phyloP scores from a whole-genome alignment of 2,888 invertebrate genomes.

The Caenorhabditis plicata region DNA sequence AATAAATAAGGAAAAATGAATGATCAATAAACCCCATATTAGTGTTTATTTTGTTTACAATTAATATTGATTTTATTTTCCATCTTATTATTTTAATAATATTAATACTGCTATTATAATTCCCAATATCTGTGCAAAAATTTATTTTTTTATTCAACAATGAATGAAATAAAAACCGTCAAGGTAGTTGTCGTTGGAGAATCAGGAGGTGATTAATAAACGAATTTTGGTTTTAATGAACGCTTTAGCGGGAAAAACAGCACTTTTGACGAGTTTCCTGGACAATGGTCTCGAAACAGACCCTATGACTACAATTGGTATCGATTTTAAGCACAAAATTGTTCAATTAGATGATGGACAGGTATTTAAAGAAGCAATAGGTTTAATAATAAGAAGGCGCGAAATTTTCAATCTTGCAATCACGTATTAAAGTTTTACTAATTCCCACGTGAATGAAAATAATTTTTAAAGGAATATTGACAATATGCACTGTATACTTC shows the following conservation, averaged over 20 bases:
- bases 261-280: slow-evolving; percentile 37
- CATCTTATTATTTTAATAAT: background rate
- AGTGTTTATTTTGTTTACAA: too few relatives aligned
- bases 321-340: slow-evolving; percentile 47
- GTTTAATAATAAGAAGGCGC: background rate
- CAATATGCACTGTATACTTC: too few relatives aligned
- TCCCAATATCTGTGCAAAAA: background rate
- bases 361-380: slow-evolving; percentile 13
- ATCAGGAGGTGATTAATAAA: slow-evolving; percentile 23
- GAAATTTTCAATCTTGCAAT: background rate
- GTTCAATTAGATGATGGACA: slow-evolving; percentile 35
- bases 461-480: background rate
- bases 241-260: slow-evolving; percentile 42
- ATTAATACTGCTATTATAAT: background rate
- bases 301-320: slow-evolving; percentile 41
- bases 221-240: background rate
- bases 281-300: slow-evolving; percentile 39
- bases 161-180: slow-evolving; percentile 32
- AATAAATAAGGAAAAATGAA: too few relatives aligned
- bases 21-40: too few relatives aligned
- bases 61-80: too few relatives aligned
- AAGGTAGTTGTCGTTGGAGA: slow-evolving; percentile 46
- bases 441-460: too few relatives aligned
- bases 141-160: background rate
- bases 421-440: background rate